Base-by-base conservation (phyloP, 2,888 invertebrate genomes). In the Agrochola lota region DNA sequence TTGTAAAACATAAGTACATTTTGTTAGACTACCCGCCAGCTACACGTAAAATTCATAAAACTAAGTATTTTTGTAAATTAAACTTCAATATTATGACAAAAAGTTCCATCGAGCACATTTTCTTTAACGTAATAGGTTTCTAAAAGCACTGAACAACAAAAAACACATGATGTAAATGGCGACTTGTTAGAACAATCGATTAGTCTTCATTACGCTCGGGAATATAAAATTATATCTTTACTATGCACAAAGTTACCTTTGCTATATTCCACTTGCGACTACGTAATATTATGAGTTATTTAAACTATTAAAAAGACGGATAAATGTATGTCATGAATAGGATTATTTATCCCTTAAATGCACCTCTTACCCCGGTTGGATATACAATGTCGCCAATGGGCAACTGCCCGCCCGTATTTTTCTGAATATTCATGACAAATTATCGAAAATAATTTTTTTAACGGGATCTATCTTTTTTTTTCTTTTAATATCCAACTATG, bases 221-320 rank as follows among this genome's bases (percentile, higher is more conserved):
- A 87, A 87, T 87, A 87, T 90, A 87, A 89, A 90, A 90, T 88
- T 80, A 85, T 88, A 85, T 86, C 79, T 86, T 81, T 70, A 85
- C 81, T 80, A 87, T 86, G 81, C 79, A 79, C 62, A 80, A 85
- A 83, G 78, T 85, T 83, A 88, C 83, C 87, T 86, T 68, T 83
- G 85, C 46, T 57, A 12, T 74, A 63, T 81, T 90, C 88, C 75
- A 46, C 81, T 89, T 90, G 64, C 35, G 66, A 77, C 77, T n/a
- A 30, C 6, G 43, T 43, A 23, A 52, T 68, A 17, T 35, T 11
- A n/a, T 52, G 7, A 59, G n/a, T 35, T n/a, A n/a, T 69, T 11
- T 1, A 35, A 55, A 69, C 69, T 69, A 59, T 20, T 1, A 49
- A 67, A 49, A 20, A 9, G 8, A 59, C 2, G 7, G 0, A 26